phyloP scores from a whole-genome alignment of 2,888 invertebrate genomes.

The Germaria angustata region DNA sequence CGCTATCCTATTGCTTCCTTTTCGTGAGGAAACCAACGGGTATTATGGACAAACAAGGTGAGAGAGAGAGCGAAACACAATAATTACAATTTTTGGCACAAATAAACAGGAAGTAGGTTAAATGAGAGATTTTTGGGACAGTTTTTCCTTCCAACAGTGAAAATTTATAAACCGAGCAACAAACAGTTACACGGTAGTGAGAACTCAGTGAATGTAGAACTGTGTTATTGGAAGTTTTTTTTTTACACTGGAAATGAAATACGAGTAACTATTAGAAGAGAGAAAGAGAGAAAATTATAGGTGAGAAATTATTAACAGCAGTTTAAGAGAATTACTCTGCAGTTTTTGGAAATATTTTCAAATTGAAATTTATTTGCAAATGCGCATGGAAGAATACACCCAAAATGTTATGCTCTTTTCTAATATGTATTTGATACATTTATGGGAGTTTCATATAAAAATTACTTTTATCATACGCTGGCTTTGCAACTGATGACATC shows the following conservation, averaged over 20 bases:
- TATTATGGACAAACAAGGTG: conserved; percentile 1
- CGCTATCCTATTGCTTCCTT: background rate
- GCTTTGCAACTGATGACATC: conserved; percentile 43
- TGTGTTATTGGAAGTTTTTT: conserved; percentile 58
- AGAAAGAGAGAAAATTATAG: background rate
- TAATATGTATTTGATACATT: background rate
- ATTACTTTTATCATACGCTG: background rate
- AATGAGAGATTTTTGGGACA: conserved; percentile 47
- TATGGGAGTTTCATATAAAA: background rate
- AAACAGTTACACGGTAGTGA: background rate
- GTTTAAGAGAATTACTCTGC: background rate
- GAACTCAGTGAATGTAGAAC: background rate
- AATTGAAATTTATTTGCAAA: background rate
- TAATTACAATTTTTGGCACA: conserved; percentile 30
- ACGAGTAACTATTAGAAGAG: too few species aligned
- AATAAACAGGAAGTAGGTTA: conserved; percentile 47
- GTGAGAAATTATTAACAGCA: background rate
- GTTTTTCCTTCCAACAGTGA: background rate
- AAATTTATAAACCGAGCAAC: background rate
- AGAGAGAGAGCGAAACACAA: background rate
- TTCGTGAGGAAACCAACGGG: conserved; percentile 4
- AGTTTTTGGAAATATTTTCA: background rate
- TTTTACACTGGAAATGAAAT: too few species aligned
- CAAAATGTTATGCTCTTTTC: conserved; percentile 39
- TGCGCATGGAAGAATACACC: conserved; percentile 65